Evolutionary conservation across 2,888 invertebrate genomes (phyloP), one percentile per base, ranked within the genome.

Genomic region (Drosophila pseudotalamancana): DNA sequence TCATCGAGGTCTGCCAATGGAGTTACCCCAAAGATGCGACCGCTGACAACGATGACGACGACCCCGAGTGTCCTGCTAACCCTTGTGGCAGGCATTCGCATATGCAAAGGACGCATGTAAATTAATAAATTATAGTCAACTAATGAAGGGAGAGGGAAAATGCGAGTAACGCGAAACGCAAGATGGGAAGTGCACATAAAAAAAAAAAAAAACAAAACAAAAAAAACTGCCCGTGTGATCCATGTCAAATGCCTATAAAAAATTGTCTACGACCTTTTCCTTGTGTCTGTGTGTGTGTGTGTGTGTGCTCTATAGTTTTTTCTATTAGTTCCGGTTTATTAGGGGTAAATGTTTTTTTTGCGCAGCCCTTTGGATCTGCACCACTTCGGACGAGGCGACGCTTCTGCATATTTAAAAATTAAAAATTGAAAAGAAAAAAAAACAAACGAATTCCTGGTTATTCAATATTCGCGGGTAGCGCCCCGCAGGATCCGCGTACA

Each of bases 71-170:
- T 21, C 53, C 46, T 54, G 45, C 29, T 63, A 68, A 72, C 80
- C 80, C 76, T 80, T 53, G 82, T 67, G 77, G 67, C 64, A 65
- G 77, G 67, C 64, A 65, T 70, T 62, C 74, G 77, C 73, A 62
- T 82, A 85, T 79, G 85, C 81, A 81, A 81, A 87, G 85, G 79
- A 81, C 87, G 85, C 75, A 81, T 81, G 85, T 85, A 81, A 81
- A 81, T 81, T 81, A 81, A 81, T 87, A 87, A 87, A 87, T 81
- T 81, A 81, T 85, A 85, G 81, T 69, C 87, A 81, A 81, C 81
- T 81, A 81, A 81, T 81, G 85, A 78, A 78, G 77, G 29, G 62
- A 42, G 60, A 37, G 14, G 6, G 19, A 53, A 43, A 59, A 32
- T 23, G 63, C n/a, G 57, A 43, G 42, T 32, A 27, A 32, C 18